Base-by-base conservation (phyloP, 2,888 invertebrate genomes). In the Erebia palarica region DNA sequence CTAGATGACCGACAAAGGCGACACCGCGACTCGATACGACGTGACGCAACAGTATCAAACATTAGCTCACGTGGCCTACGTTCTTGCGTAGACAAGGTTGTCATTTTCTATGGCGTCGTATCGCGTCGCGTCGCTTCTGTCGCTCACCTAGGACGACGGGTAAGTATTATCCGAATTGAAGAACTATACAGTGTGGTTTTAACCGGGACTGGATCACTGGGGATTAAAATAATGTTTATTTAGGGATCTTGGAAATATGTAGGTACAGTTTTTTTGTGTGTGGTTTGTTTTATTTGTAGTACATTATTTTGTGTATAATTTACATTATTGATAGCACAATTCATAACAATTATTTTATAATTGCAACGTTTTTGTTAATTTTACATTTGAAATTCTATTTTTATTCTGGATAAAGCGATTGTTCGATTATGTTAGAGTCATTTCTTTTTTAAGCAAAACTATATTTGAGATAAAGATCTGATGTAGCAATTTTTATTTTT, bases 401-500 rank as follows among this genome's bases (percentile, higher is more conserved):
- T 3, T 21, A 27, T 7, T 27, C 5, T 58, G 14, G 27, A 7
- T 21, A 57, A 27, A 27, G 5, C 3, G 36, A 27, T 11, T 13
- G 18, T 18, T 27, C 44, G 44, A 55, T 67, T 21, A 21, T 49
- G 61, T 58, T 44, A 11, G 14, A 58, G 13, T 27, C n/a, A 47
- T 55, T 69, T 47, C 27, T 9, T 44, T 69, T 57, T 7, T 27
- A 21, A 27, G 21, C 47, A n/a, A 21, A 13, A n/a, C 14, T 49
- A 27, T 11, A n/a, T 68, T 59, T 13, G 21, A 55, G 55, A 58
- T 36, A 65, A 27, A 53, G 44, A 65, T 49, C 55, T 70, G 59
- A 59, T 53, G 13, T 65, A 49, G 14, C 14, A 47, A 53, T 57
- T 51, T 58, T 27, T 47, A 61, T 21, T 64, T 51, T 44, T 4